These are phyloP conservation scores for Bradypodion pumilum DNA, from an alignment of 2,797 vertebrate genomes.

Conservation along the genomic window DNA sequence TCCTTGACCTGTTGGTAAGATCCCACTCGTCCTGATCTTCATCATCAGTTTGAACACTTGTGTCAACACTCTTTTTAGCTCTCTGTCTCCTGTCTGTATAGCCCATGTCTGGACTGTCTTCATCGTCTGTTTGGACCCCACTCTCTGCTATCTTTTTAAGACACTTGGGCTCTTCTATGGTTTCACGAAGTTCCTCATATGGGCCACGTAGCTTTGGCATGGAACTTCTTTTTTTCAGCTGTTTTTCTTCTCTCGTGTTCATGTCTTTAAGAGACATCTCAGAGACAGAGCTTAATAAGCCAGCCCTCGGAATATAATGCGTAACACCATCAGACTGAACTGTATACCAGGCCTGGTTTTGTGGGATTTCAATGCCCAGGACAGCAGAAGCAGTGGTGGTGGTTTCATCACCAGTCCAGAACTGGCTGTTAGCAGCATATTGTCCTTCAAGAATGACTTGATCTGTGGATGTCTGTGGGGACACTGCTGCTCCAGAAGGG, in stretches of 20 bases:
- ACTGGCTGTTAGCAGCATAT: constrained; percentile 86
- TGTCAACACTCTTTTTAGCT: constrained; percentile 89
- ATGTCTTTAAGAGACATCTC: constrained; percentile 83
- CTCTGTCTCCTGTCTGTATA: constrained; percentile 87
- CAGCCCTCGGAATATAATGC: constrained; percentile 78
- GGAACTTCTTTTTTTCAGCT: constrained; percentile 80
- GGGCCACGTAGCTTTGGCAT: constrained; percentile 79
- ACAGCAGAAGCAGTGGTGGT: constrained; percentile 78
- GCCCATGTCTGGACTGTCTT: constrained; percentile 88
- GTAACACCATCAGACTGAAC: constrained; percentile 80
- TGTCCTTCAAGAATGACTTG: constrained; percentile 87
- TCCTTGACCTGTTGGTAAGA: constrained; percentile 85
- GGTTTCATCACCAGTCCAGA: constrained; percentile 91
- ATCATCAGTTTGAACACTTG: constrained; percentile 94
- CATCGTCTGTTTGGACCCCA: constrained; percentile 95
- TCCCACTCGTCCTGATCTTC: constrained; percentile 99
- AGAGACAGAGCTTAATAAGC: constrained; percentile 79
- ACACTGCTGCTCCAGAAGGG: constrained; percentile 73
- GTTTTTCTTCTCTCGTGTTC: constrained; percentile 83
- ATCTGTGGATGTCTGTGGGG: constrained; percentile 81
- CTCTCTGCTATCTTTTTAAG: constrained; percentile 92
- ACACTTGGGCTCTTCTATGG: constrained; percentile 70
- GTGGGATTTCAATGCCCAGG: constrained; percentile 77
- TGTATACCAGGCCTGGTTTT: constrained; percentile 81
- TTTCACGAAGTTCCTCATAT: constrained; percentile 81